Base-by-base conservation (phyloP, 2,888 invertebrate genomes). In the Girardia tigrina region DNA sequence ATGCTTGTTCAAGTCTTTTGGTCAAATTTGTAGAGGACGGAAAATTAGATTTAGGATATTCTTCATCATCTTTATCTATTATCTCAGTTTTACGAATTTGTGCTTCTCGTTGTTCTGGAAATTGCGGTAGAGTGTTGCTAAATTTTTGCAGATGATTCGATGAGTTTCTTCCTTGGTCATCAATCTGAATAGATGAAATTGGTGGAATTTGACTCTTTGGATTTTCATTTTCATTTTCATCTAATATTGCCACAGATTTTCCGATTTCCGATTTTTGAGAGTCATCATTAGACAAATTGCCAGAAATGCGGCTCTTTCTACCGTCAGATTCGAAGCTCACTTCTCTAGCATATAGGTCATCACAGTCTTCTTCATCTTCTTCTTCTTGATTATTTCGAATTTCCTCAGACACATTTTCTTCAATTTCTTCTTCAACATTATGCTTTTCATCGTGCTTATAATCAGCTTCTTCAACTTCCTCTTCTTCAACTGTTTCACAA, bases 1-100 rank as follows among this genome's bases (percentile, higher is more conserved):
- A 86, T 0, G 98, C 95, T 79, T 91, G 91, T 86, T 97, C 95
- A 79, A 98, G 86, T 83, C 97, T 93, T 85, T 94, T 93, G 0
- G 97, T 98, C 14, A 98, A 88, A 56, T 56, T 56, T 4, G 56
- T 12, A 8, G 56, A 56, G 6, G 56, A 56, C 23, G 56, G 56
- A n/a, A 56, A 56, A 56, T 56, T 56, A 12, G 56, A 56, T 56
- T 56, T 56, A 6, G 56, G 56, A 56, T 56, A 56, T 56, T 56
- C 56, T 56, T 56, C 56, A n/a, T 56, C 56, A 16, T 56, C 56
- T 56, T 23, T 56, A 56, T 56, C 56, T 4, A 56, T 56, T 2
- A 56, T 56, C 23, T 56, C 56, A 56, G 4, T 4, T 56, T 56
- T 56, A 8, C 56, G 56, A 56, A 20, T 56, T 56, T 56, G 8